These are phyloP conservation scores for Enteromius mattozi DNA, from an alignment of 2,797 vertebrate genomes.

Conservation along the genomic window DNA sequence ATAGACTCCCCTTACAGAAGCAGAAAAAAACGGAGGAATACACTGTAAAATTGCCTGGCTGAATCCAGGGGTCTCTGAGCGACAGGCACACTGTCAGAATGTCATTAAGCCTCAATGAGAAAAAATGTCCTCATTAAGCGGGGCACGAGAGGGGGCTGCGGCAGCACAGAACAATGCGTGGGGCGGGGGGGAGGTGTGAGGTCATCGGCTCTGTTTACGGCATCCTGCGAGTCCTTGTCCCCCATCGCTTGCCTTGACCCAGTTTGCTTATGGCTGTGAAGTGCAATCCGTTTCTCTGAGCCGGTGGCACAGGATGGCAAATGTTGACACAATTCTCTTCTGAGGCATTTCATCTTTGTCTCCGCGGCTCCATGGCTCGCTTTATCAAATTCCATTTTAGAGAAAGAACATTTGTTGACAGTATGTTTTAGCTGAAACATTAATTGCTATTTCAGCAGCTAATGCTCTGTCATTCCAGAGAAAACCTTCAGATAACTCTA, in stretches of 20 bases:
- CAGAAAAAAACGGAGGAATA: conserved; percentile 66
- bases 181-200: conserved; percentile 50
- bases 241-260: conserved; percentile 43
- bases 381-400: conserved; percentile 27
- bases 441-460: conserved; percentile 69
- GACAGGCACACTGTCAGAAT: conserved; percentile 68
- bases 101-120: conserved; percentile 79
- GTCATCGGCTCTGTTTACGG: conserved; percentile 44
- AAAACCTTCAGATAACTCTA: conserved; percentile 55
- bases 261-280: conserved; percentile 19
- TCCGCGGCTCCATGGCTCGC: neutral
- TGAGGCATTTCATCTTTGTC: conserved; percentile 29
- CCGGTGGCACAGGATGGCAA: conserved; percentile 23
- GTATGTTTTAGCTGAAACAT: conserved; percentile 49
- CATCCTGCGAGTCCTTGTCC: conserved; percentile 40
- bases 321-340: conserved; percentile 40
- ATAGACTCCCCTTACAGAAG: conserved; percentile 75
- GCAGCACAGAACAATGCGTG: conserved; percentile 29
- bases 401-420: conserved; percentile 58
- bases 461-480: conserved; percentile 67
- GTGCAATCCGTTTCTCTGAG: conserved; percentile 20
- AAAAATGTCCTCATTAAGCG: conserved; percentile 79
- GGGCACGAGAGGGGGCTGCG: conserved; percentile 33
- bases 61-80: conserved; percentile 72
- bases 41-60: conserved; percentile 80